Conservation (phyloP, 2,797 vertebrate species). For the Gephyroberyx darwinii region DNA sequence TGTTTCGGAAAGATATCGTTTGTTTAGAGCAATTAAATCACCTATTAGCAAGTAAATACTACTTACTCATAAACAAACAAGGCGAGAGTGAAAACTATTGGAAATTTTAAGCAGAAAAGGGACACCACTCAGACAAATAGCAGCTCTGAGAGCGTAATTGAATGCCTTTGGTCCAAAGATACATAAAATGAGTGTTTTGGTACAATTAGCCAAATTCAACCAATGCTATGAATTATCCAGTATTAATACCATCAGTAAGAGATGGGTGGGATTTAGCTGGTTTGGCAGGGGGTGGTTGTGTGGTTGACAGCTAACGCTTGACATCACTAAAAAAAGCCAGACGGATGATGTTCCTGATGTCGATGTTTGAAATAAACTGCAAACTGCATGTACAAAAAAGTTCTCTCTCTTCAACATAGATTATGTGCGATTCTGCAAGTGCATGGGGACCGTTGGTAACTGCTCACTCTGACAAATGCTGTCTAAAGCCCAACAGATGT, state of each 20-base stretch:
- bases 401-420: conserved; percentile 1
- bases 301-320: conserved; percentile 28
- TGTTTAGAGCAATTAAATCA: conserved; percentile 78
- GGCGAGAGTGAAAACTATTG: conserved; percentile 39
- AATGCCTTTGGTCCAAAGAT: conserved; percentile 31
- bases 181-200: conserved; percentile 17
- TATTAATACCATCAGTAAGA: conserved; percentile 13
- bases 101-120: conserved; percentile 43
- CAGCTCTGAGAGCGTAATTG: conserved; percentile 30
- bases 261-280: conserved; percentile 8
- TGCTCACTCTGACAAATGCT: conserved; percentile 42
- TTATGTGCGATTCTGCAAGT: conserved; percentile 21
- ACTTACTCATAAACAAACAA: conserved; percentile 59
- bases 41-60: conserved; percentile 68
- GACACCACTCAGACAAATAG: conserved; percentile 35
- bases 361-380: conserved; percentile 36
- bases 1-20: conserved; percentile 78
- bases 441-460: conserved; percentile 19
- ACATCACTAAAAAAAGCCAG: conserved; percentile 39
- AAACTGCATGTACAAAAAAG: conserved; percentile 23
- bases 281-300: conserved; percentile 23
- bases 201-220: conserved; percentile 25
- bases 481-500: conserved; percentile 5
- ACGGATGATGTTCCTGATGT: conserved; percentile 21
- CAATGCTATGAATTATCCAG: conserved; percentile 12